Base-by-base conservation (phyloP, 2,888 invertebrate genomes). In the Alloplasta piceator region DNA sequence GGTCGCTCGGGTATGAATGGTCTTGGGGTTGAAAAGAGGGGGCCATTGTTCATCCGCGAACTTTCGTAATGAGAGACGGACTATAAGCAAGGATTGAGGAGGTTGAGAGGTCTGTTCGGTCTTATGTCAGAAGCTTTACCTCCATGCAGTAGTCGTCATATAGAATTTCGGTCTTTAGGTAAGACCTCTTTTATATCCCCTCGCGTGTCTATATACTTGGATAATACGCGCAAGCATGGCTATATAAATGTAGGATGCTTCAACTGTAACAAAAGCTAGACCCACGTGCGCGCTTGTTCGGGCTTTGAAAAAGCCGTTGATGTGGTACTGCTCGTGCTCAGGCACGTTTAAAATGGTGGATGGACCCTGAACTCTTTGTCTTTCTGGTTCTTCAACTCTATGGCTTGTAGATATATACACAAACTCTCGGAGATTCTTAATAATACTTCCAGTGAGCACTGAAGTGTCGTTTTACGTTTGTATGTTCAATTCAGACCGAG, bases 51-150 rank as follows among this genome's bases (percentile, higher is more conserved):
- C 70, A 64, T 71, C 58, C 6, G 38, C 52, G 38, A 52, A 75
- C 60, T 70, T 66, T 46, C 64, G 70, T 79, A 79, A 79, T 75
- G 79, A 79, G 79, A 39, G 66, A 66, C 38, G 48, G 66, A 66
- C 64, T 64, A 70, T 56, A 68, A 64, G 43, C 63, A 52, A 67
- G 46, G 70, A 58, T 58, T 77, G 48, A 70, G 58, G 38, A 9
- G 16, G 61, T 16, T 46, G 46, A 46, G 26, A 46, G 61, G 10
- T 39, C 46, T 63, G 48, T 55, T 76, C 50, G 60, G 12, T 60
- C 46, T 70, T 55, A 46, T 63, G 12, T 26, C 26, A 26, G 26
- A 16, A 77, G 70, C 63, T 70, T 70, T 70, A 14, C 52, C 14
- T 52, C 43, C 4, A 43, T 10, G 52, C 46, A 26, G 60, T 63